Evolutionary conservation across 2,797 vertebrate genomes (phyloP), one percentile per base, ranked within the genome.

Genomic region (Leptoclinus maculatus): DNA sequence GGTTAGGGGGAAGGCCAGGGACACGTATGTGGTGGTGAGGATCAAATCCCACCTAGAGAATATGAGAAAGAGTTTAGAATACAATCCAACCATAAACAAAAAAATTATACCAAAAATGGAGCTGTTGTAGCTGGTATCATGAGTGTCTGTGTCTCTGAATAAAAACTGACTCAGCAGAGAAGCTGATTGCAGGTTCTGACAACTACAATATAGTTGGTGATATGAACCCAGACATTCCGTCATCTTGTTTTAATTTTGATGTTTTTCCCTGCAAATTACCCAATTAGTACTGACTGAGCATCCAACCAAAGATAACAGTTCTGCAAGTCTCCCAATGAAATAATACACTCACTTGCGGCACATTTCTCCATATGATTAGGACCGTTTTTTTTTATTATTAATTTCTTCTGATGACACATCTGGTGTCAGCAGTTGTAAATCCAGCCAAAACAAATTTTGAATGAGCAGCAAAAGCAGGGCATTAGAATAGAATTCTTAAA

Each of bases 1-100:
- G 94, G 89, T 96, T 97, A 0, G 96, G 94, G 79, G 97, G 96
- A 76, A 99, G 95, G 27, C 96, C 97, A 0, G 97, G 96, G 41
- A 97, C 95, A 84, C 98, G 93, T 95, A 99, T 98, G 92, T 96
- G 95, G 0, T 97, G 96, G 70, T 99, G 98, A 3, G 97, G 97
- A 91, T 99, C 98, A 32, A 99, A 99, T 29, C 97, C 97, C 32
- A 97, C 96, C 98, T 99, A 73, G 68, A 17, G 36, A 68, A 6
- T 34, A 58, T 16, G 13, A 90, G 2, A 65, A 19, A 9, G 21
- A 34, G 16, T 71, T 74, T 23, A 64, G 29, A 27, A 45, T 23
- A 32, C 9, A 60, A 4, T 58, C 60, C 3, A 73, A 49, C 12
- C n/a, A 25, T 3, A 12, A 41, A 63, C 2, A 23, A 16, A 27